Evolutionary conservation across 2,113 vertebrate genomes (phyloP).

Genomic region (Megaleporinus macrocephalus): DNA sequence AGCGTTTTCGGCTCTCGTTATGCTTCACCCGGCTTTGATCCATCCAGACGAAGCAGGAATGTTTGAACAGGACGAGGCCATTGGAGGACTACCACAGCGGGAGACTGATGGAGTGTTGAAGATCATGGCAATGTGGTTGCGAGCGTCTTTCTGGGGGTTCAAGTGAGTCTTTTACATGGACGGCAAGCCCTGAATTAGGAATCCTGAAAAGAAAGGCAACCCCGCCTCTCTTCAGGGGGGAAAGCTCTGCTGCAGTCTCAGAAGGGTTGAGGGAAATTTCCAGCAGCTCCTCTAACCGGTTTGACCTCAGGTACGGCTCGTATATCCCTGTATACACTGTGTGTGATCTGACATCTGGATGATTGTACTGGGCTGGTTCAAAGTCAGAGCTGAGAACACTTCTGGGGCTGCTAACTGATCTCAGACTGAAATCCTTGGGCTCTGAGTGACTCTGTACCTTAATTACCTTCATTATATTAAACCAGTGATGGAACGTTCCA

Average conservation of each 20-base stretch:
- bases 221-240: not conserved
- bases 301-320: too few relatives aligned
- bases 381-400: too few relatives aligned
- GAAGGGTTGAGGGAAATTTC: not conserved
- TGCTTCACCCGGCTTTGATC: not conserved
- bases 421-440: too few relatives aligned
- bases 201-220: not conserved
- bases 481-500: too few relatives aligned
- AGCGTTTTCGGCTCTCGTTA: not conserved
- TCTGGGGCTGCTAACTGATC: too few relatives aligned
- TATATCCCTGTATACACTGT: too few relatives aligned
- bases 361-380: too few relatives aligned
- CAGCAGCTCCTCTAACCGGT: not conserved
- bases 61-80: not conserved
- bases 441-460: too few relatives aligned
- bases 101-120: conserved; percentile 19
- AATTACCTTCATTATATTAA: too few relatives aligned
- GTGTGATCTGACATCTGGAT: too few relatives aligned
- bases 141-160: not conserved
- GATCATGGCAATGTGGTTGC: not conserved
- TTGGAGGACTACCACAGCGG: conserved; percentile 5
- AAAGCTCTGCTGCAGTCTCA: not conserved
- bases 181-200: not conserved
- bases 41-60: not conserved
- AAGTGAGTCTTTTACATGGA: not conserved